A percentile compares a stretch with the other conserved stretches of the same genome.
Conservation (phyloP, 2,113 vertebrate species). For the Stegastes partitus region DNA sequence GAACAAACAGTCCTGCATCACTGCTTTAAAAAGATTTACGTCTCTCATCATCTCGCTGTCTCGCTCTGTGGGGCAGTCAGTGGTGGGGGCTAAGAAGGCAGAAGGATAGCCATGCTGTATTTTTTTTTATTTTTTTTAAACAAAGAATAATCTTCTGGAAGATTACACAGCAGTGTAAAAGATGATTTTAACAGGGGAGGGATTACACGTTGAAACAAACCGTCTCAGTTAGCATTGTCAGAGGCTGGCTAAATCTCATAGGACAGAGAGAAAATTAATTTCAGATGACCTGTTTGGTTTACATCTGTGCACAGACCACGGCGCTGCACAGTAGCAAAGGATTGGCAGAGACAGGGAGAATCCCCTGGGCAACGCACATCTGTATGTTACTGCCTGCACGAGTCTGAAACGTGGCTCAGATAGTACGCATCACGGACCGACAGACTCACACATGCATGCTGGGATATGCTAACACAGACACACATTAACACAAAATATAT, state of each 20-base stretch:
- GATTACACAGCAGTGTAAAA: conserved; percentile 70
- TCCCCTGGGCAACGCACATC: conserved; percentile 58
- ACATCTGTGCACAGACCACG: conserved; percentile 54
- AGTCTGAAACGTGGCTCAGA: conserved; percentile 58
- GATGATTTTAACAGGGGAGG: conserved; percentile 53
- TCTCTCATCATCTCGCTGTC: not conserved
- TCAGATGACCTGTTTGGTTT: conserved; percentile 77
- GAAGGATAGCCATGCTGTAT: not conserved
- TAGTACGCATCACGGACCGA: conserved; percentile 28
- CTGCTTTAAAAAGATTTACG: conserved; percentile 27
- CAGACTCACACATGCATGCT: conserved; percentile 26
- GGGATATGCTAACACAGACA: conserved; percentile 2
- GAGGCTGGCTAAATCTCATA: conserved; percentile 52
- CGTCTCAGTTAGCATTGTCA: conserved; percentile 44
- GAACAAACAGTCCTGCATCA: conserved; percentile 12
- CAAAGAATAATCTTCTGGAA: conserved; percentile 66
- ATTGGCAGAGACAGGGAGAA: conserved; percentile 31
- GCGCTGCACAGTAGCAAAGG: conserved; percentile 15
- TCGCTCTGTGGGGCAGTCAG: not conserved
- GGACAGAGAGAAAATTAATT: conserved; percentile 65
- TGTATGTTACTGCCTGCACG: conserved; percentile 46
- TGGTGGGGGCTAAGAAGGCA: conserved; percentile 1
- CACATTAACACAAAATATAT: not conserved
- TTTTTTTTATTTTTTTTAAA: not conserved
- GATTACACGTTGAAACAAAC: conserved; percentile 74